Evolutionary conservation across 2,888 invertebrate genomes (phyloP).

Genomic region (Limenitis camilla): DNA sequence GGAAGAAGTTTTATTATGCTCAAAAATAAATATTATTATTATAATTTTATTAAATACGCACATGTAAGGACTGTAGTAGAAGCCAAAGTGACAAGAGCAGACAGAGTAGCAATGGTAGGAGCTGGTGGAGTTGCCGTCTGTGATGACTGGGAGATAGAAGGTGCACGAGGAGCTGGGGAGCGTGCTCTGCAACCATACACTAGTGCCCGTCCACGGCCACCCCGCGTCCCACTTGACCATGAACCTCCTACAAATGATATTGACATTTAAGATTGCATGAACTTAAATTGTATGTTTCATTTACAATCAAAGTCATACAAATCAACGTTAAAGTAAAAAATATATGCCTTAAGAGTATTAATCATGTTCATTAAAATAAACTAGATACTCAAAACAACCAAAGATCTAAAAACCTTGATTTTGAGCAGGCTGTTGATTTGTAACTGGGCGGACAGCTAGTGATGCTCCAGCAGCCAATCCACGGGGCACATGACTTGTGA

Average conservation of each 20-base stretch:
- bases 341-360: no score
- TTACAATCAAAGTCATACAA: no score
- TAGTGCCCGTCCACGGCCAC: conserved; percentile 44
- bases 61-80: conserved; percentile 52
- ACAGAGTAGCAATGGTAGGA: conserved; percentile 31
- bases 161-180: conserved; percentile 27
- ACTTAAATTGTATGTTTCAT: no score
- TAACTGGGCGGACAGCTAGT: conserved; percentile 80
- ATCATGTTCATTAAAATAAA: no score
- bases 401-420: conserved; percentile 33
- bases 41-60: conserved; percentile 30
- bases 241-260: conserved; percentile 27
- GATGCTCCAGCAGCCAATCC: conserved; percentile 85
- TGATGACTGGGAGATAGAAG: conserved; percentile 31
- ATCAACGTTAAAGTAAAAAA: no score
- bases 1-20: no score
- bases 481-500: conserved; percentile 63
- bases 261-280: not conserved
- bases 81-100: conserved; percentile 45
- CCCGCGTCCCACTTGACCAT: conserved; percentile 42
- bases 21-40: no score
- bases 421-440: conserved; percentile 54
- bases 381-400: not conserved
- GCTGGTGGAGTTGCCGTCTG: conserved; percentile 11
- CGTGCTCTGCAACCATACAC: conserved; percentile 50